Evolutionary conservation across 1,140 invertebrate genomes (phyloP).

Genomic region (Calephelis nemesis): DNA sequence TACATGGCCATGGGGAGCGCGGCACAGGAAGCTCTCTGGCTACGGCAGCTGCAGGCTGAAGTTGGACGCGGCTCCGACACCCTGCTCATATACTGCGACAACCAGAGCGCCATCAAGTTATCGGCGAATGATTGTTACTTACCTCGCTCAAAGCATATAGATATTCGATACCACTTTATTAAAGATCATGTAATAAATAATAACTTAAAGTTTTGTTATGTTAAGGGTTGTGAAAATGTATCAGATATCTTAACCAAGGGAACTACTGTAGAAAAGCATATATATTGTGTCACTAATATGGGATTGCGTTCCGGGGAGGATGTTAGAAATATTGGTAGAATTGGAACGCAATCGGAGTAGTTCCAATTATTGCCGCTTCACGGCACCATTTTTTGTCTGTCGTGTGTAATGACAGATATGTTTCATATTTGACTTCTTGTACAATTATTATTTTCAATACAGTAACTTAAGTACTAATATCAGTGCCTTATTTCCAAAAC

Average conservation of each 20-base stretch:
- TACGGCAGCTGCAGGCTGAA: constrained; percentile 28
- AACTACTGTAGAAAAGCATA: background rate
- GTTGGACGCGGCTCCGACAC: constrained; percentile 6
- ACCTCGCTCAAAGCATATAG: background rate
- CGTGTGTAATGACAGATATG: no score
- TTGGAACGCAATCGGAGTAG: no score
- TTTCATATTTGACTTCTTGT: no score
- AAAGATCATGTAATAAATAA: background rate
- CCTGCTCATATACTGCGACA: constrained; percentile 29
- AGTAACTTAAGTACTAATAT: no score
- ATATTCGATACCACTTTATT: background rate
- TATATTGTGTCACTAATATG: background rate
- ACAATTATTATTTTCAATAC: no score
- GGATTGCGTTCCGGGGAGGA: background rate
- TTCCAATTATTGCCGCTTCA: no score
- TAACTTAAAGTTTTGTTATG: background rate
- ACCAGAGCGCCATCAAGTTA: constrained; percentile 36
- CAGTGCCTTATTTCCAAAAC: no score
- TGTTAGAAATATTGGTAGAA: no score
- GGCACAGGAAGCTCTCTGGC: constrained; percentile 34
- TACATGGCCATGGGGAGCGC: constrained; percentile 17
- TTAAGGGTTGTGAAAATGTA: background rate
- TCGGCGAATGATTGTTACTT: background rate
- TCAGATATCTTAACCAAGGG: background rate
- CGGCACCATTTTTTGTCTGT: no score